Percentiles rank a stretch among this genome's conserved stretches.
These are phyloP conservation scores for Mustela nigripes DNA, from an alignment of 2,113 vertebrate species.

Conservation along the genomic window DNA sequence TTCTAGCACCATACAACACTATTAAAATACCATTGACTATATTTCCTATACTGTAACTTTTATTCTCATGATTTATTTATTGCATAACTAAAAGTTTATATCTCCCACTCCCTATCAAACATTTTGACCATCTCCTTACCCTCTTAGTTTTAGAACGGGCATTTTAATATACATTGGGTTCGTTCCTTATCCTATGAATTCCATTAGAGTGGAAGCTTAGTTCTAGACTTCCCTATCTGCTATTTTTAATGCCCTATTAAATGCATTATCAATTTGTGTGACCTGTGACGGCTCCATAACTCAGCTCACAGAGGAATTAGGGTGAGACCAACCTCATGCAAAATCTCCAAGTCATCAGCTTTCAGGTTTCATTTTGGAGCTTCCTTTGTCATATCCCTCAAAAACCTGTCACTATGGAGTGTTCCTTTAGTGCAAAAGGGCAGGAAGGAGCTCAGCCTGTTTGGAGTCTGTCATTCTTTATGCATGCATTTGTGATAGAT, in stretches of 20 bases:
- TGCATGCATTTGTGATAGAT: conserved; percentile 60
- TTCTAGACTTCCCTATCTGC: conserved; percentile 53
- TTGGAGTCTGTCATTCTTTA: conserved; percentile 65
- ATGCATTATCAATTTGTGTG: conserved; percentile 58
- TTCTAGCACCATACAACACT: background rate
- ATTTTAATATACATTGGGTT: conserved; percentile 34
- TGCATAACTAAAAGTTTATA: background rate
- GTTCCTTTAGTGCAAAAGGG: conserved; percentile 53
- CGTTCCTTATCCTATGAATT: conserved; percentile 23
- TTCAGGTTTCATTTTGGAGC: conserved; percentile 62
- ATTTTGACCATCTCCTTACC: background rate
- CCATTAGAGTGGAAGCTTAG: conserved; percentile 46
- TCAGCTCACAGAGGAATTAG: conserved; percentile 52
- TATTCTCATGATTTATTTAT: background rate
- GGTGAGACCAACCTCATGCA: background rate
- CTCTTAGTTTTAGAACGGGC: conserved; percentile 11
- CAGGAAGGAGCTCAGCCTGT: conserved; percentile 9
- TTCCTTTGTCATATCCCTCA: conserved; percentile 63
- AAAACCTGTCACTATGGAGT: conserved; percentile 48
- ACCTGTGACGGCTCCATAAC: background rate
- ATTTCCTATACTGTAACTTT: background rate
- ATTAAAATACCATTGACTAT: background rate
- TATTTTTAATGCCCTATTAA: conserved; percentile 57
- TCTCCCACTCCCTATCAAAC: background rate
- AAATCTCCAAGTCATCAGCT: conserved; percentile 47